Base-by-base conservation (phyloP, 1,140 invertebrate genomes). In the Drosophila subobscura region DNA sequence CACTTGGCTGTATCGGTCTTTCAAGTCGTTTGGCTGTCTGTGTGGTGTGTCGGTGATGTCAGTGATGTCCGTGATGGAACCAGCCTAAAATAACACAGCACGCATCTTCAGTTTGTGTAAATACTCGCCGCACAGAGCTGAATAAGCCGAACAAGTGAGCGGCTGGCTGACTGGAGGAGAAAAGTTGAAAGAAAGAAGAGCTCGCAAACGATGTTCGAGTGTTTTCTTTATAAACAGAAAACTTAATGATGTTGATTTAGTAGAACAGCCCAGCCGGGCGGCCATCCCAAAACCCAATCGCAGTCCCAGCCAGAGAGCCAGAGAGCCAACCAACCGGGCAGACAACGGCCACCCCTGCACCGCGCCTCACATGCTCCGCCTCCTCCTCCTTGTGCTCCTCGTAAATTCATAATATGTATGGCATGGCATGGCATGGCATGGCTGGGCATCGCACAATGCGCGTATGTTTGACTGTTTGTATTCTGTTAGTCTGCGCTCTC, bases 201-300 rank as follows among this genome's bases (percentile, higher is more conserved):
- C 84, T 68, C 59, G 60, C 77, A 65, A 70, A 64, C 67, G 68
- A 72, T 74, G 81, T 66, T 86, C 61, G 74, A 86, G 83, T 86
- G 81, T 86, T 86, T 86, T 86, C 83, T 86, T 88, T 88, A 88
- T 86, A 86, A 86, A 86, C 81, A 86, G 83, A 88, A 86, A 88
- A 81, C 81, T 78, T 86, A 86, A 86, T 88, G 81, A 86, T 86
- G 81, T 86, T 86, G 81, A 88, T 81, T 88, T 86, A 86, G 83
- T 88, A 75, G 78, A 86, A 81, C 83, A 86, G 33, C 33, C 33
- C 83, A 86, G 33, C 33, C 33, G 12, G 33, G 33, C 33, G 10
- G 33, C 33, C 33, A 37, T 4, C 33, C 33, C 33, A 37, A 12
- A 12, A 1, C 10, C 10, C 33, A 37, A 37, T 12, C 10, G 4